Base-by-base conservation (phyloP, 2,797 vertebrate species). In the Glyptemys insculpta region DNA sequence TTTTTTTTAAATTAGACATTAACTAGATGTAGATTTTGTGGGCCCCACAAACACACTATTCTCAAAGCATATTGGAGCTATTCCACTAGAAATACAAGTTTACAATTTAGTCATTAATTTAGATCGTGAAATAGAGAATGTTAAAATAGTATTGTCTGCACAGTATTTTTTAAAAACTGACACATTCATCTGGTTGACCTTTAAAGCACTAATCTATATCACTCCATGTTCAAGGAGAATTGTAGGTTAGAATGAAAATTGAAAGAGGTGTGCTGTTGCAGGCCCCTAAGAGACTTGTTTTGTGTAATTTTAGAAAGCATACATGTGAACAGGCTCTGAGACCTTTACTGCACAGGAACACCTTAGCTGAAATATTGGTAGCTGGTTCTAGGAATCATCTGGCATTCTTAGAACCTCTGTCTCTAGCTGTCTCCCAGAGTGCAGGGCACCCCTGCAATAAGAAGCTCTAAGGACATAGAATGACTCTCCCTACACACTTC, bases 51-150 rank as follows among this genome's bases (percentile, higher is more conserved):
- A 9, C 23, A 2, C 47, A 37, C 21, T 27, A 29, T 27, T 89
- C 23, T 78, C 50, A 0, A 0, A 37, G 41, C 79, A 19, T 1
- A 0, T 31, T 2, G n/a, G n/a, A n/a, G n/a, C n/a, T n/a, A n/a
- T n/a, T n/a, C n/a, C n/a, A n/a, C n/a, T n/a, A n/a, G n/a, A n/a
- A n/a, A n/a, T n/a, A n/a, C n/a, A 3, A 56, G 9, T 34, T 85
- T 53, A 47, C 79, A 65, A n/a, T 83, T 37, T 57, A 76, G 41
- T 49, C 78, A 34, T 79, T 18, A 18, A 27, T 78, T 50, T 79
- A 47, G 49, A 34, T 49, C 5, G 84, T 56, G 57, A 91, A 25
- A 18, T 31, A 8, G 4, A 6, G 50, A 62, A 31, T 1, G 8
- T 7, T 34, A 44, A 18, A 44, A 12, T 29, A 31, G 3, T 18